phyloP scores from a whole-genome alignment of 1,140 invertebrate species.

The Calliphora vicina region DNA sequence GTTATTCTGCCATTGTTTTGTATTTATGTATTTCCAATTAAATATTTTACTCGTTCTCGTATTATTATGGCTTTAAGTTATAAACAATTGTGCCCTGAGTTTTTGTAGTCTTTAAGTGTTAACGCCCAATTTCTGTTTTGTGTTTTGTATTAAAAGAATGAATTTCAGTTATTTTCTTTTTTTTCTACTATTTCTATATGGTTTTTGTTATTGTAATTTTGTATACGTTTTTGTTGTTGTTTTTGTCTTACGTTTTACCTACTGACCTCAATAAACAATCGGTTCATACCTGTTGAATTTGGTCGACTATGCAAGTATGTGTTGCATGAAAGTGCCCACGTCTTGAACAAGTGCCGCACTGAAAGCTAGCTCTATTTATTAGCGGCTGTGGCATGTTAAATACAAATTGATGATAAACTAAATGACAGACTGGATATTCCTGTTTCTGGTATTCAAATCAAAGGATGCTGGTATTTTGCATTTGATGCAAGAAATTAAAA shows the following conservation, averaged over 20 bases:
- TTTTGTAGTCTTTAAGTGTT: neutral
- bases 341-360: neutral
- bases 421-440: neutral
- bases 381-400: too few species aligned
- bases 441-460: neutral
- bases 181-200: neutral
- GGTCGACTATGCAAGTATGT: neutral
- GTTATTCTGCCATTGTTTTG: neutral
- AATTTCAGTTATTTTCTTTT: neutral
- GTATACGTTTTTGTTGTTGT: neutral
- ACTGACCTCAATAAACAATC: slow-evolving; percentile 20
- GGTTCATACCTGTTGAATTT: neutral
- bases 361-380: too few species aligned
- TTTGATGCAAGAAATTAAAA: neutral
- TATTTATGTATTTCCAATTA: neutral
- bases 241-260: slow-evolving; percentile 1
- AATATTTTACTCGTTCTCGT: too few species aligned
- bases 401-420: neutral
- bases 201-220: too few species aligned
- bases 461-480: neutral
- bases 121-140: slow-evolving; percentile 24
- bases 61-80: neutral
- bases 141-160: slow-evolving; percentile 1
- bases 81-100: neutral
- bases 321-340: neutral